These are phyloP conservation scores for Knipowitschia caucasica DNA, from an alignment of 2,797 vertebrate genomes.

Conservation along the genomic window DNA sequence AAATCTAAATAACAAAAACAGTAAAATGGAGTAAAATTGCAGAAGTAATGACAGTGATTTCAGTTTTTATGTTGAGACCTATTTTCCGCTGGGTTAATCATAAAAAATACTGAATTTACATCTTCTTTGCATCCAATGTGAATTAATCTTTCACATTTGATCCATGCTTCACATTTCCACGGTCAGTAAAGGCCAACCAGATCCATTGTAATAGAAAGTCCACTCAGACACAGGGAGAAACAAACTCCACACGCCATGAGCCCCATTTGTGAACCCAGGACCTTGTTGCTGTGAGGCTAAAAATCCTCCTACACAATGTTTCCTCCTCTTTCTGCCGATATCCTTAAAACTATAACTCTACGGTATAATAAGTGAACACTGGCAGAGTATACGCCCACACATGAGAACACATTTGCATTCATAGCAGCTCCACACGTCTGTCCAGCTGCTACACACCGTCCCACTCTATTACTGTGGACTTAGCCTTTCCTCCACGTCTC, in stretches of 20 bases:
- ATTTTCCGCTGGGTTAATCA: too few relatives aligned
- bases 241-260: too few relatives aligned
- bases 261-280: too few relatives aligned
- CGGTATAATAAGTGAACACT: slow-evolving; percentile 15
- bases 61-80: not conserved
- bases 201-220: not conserved
- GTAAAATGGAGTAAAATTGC: not conserved
- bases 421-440: slow-evolving; percentile 36
- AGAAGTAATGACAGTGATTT: too few relatives aligned
- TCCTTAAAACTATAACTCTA: not conserved
- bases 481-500: slow-evolving; percentile 33
- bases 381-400: slow-evolving; percentile 22
- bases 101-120: too few relatives aligned
- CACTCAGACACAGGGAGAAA: too few relatives aligned
- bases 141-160: not conserved
- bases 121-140: not conserved
- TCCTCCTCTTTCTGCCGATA: not conserved
- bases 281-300: too few relatives aligned
- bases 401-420: slow-evolving; percentile 35
- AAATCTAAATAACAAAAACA: not conserved
- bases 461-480: slow-evolving; percentile 32
- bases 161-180: too few relatives aligned
- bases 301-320: not conserved
- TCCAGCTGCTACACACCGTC: slow-evolving; percentile 45
- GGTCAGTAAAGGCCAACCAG: too few relatives aligned